Conservation (phyloP, 2,888 invertebrate species). For the Mechanitis mazaeus region DNA sequence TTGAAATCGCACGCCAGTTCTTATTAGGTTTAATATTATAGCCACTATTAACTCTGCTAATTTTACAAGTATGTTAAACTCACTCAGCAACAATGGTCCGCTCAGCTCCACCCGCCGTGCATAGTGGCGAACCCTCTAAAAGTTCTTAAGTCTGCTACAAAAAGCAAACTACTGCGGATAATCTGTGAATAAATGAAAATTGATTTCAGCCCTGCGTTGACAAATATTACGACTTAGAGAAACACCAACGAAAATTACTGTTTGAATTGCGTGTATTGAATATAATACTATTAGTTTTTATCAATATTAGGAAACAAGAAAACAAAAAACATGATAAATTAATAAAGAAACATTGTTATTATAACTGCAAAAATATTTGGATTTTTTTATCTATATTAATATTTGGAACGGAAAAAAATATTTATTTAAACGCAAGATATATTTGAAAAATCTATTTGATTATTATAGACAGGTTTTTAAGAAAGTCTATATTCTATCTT, state of each 20-base stretch:
- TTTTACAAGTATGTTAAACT: too few species aligned
- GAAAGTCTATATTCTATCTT: too few species aligned
- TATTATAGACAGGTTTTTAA: too few species aligned
- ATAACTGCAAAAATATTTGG: too few species aligned
- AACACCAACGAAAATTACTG: constrained; percentile 8
- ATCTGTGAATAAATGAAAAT: constrained; percentile 76
- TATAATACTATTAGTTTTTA: constrained; percentile 14
- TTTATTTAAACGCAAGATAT: too few species aligned
- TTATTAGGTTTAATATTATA: not conserved
- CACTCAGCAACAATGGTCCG: too few species aligned
- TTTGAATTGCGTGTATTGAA: constrained; percentile 12
- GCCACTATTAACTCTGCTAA: not conserved
- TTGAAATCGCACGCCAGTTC: too few species aligned
- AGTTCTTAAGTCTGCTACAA: constrained; percentile 39
- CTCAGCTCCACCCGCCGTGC: too few species aligned
- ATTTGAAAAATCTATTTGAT: too few species aligned
- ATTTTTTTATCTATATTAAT: not conserved
- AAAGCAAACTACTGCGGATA: constrained; percentile 64
- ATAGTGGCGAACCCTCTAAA: constrained; percentile 18
- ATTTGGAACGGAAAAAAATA: too few species aligned
- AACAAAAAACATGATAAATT: not conserved
- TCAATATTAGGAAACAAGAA: not conserved
- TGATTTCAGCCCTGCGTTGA: constrained; percentile 69
- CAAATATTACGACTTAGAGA: constrained; percentile 64
- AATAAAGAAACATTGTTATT: too few species aligned